Conservation (phyloP, 2,113 vertebrate species). For the Erythrocercus mccallii region DNA sequence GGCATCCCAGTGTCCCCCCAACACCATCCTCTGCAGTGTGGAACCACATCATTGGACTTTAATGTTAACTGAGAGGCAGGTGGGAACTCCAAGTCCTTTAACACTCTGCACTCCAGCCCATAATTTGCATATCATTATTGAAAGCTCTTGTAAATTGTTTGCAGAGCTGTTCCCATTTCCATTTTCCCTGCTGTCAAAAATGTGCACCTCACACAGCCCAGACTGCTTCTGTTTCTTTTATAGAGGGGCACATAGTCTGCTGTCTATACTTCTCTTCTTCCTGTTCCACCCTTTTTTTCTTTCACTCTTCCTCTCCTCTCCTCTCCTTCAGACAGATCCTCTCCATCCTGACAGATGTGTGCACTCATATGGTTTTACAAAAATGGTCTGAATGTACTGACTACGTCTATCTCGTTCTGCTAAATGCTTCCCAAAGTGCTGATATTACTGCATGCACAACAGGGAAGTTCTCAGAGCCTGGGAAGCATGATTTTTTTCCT, state of each 20-base stretch:
- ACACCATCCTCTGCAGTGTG: accelerated
- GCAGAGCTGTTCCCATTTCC: neutral
- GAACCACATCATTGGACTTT: neutral
- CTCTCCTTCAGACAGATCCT: neutral
- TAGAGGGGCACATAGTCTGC: neutral
- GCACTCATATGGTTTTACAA: neutral
- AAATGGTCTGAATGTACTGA: neutral
- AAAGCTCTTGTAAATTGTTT: neutral
- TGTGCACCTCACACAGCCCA: neutral
- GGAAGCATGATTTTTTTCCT: neutral
- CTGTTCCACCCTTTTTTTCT: neutral
- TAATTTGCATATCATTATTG: slow-evolving; percentile 14
- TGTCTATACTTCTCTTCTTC: neutral
- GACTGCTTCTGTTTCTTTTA: neutral
- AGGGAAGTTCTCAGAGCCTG: neutral
- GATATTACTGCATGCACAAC: neutral
- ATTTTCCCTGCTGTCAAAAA: slow-evolving; percentile 2
- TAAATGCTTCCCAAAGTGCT: neutral
- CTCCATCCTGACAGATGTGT: neutral
- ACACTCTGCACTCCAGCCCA: neutral
- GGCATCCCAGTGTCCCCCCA: neutral
- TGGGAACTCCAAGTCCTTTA: neutral
- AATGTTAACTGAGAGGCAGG: neutral
- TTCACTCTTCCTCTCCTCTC: neutral
- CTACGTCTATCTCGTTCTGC: neutral